These are phyloP conservation scores for Noctua pronuba DNA, from an alignment of 2,888 invertebrate genomes.

Conservation along the genomic window DNA sequence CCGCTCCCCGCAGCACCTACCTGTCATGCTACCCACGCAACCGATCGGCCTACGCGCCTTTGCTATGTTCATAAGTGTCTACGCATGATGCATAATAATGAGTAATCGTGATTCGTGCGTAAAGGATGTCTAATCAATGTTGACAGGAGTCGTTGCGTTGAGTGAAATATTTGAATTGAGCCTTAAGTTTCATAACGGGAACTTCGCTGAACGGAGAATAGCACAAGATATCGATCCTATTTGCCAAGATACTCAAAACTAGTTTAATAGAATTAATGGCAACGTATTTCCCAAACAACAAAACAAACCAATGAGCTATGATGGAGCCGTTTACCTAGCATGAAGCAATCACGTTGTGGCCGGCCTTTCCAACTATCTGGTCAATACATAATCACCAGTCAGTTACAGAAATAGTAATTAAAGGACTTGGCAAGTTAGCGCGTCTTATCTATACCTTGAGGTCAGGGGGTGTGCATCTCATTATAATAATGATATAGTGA, in stretches of 20 bases:
- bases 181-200: neutral
- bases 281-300: conserved; percentile 35
- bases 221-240: neutral
- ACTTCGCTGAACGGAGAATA: neutral
- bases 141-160: conserved; percentile 53
- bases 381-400: conserved; percentile 50
- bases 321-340: conserved; percentile 34
- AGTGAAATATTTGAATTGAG: conserved; percentile 20
- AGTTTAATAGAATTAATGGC: neutral
- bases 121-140: conserved; percentile 65
- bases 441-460: conserved; percentile 75
- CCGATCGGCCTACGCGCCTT: conserved; percentile 80
- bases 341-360: conserved; percentile 44
- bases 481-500: conserved; percentile 77
- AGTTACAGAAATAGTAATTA: conserved; percentile 73
- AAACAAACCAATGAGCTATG: conserved; percentile 5
- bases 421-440: conserved; percentile 74
- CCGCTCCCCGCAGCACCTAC: conserved; percentile 60
- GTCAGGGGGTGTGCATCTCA: conserved; percentile 76
- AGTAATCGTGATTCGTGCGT: conserved; percentile 71
- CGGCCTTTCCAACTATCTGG: conserved; percentile 26
- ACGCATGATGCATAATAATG: conserved; percentile 80
- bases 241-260: neutral
- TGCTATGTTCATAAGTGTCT: conserved; percentile 76
- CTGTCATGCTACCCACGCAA: conserved; percentile 79